A percentile compares a stretch with the other conserved stretches of the same genome.
Conservation (phyloP, 2,888 invertebrate species). For the Lepidocyrtinus sp. region DNA sequence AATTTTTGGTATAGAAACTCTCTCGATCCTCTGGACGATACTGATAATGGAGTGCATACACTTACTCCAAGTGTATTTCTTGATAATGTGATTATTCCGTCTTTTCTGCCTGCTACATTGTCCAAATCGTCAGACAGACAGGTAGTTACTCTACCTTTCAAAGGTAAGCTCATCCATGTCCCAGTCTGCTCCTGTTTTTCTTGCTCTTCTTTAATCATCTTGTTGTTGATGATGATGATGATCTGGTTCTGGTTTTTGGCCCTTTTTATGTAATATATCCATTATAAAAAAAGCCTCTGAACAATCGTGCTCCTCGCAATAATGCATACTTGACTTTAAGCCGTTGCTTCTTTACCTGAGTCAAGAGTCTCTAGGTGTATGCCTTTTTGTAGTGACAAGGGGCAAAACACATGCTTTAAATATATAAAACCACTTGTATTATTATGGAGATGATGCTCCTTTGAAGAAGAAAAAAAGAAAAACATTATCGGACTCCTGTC, state of each 20-base stretch:
- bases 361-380: background rate
- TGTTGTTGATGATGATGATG: constrained; percentile 21
- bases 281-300: background rate
- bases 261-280: constrained; percentile 13
- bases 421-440: constrained; percentile 14
- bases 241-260: constrained; percentile 12
- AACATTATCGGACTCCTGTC: constrained; percentile 57
- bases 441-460: constrained; percentile 22
- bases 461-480: constrained; percentile 25
- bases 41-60: constrained; percentile 8
- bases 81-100: constrained; percentile 3
- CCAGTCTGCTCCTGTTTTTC: constrained; percentile 18
- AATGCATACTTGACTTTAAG: constrained; percentile 13
- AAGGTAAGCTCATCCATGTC: constrained; percentile 9
- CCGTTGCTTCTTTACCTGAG: no score
- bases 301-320: background rate
- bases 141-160: constrained; percentile 25
- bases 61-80: background rate
- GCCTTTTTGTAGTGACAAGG: constrained; percentile 22
- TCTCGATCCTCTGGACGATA: no score
- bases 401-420: constrained; percentile 44
- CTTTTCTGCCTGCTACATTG: background rate
- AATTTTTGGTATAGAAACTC: background rate
- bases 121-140: constrained; percentile 36
- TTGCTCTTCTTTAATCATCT: background rate